Percentiles rank a stretch among this genome's conserved stretches.
These are phyloP conservation scores for Bombus fervidus DNA, from an alignment of 1,140 invertebrate genomes.

Conservation along the genomic window DNA sequence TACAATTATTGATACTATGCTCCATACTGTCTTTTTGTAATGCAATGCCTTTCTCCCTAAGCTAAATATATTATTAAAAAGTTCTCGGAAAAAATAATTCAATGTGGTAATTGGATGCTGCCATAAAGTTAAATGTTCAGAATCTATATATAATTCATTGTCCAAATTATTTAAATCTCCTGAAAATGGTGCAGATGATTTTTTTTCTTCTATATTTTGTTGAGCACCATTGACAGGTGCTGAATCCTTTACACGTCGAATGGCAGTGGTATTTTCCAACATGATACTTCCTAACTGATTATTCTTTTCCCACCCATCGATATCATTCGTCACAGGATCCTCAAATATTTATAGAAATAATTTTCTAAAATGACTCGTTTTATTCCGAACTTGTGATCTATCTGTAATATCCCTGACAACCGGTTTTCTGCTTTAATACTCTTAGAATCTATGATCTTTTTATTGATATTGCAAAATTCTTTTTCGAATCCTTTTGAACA, in stretches of 20 bases:
- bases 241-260: constrained; percentile 75
- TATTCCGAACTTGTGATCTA: too few relatives aligned
- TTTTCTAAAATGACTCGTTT: too few relatives aligned
- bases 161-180: constrained; percentile 44
- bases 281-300: constrained; percentile 73
- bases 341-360: too few relatives aligned
- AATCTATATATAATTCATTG: constrained; percentile 77
- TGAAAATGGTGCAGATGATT: constrained; percentile 49
- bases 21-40: constrained; percentile 76
- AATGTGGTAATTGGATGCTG: constrained; percentile 91
- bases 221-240: constrained; percentile 75
- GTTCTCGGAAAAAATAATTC: constrained; percentile 92
- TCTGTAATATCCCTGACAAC: too few relatives aligned
- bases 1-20: constrained; percentile 77
- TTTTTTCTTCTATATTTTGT: constrained; percentile 56
- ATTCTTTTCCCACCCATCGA: constrained; percentile 67
- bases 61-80: constrained; percentile 85
- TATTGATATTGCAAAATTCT: too few relatives aligned
- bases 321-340: too few relatives aligned
- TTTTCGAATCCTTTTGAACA: too few relatives aligned
- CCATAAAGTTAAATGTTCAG: constrained; percentile 92
- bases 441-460: too few relatives aligned
- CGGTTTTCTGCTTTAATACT: too few relatives aligned
- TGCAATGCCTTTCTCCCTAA: constrained; percentile 82
- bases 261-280: constrained; percentile 75